phyloP scores from a whole-genome alignment of 1,140 invertebrate genomes.

The Tetramorium alpestre region DNA sequence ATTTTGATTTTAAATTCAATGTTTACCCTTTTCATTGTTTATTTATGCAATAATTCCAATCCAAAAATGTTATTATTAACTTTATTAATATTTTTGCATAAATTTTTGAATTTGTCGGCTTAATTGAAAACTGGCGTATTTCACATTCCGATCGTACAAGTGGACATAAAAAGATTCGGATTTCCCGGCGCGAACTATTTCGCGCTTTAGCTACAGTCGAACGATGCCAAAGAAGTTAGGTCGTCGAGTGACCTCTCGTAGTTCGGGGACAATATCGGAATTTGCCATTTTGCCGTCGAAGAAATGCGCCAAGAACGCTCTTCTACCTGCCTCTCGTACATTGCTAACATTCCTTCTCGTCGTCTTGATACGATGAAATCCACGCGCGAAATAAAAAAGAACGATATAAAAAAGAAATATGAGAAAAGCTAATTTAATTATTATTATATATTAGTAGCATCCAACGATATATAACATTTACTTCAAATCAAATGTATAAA shows the following conservation, averaged over 20 bases:
- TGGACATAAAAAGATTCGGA: neutral
- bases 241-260: slow-evolving; percentile 45
- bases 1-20: neutral
- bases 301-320: slow-evolving; percentile 66
- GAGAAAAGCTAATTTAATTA: slow-evolving; percentile 60
- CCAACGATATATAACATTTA: neutral
- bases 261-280: slow-evolving; percentile 68
- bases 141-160: neutral
- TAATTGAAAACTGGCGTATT: neutral
- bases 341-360: slow-evolving; percentile 63
- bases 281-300: slow-evolving; percentile 67
- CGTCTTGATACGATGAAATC: slow-evolving; percentile 56
- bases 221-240: slow-evolving; percentile 16
- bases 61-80: neutral
- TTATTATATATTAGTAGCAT: slow-evolving; percentile 32
- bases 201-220: slow-evolving; percentile 12
- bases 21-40: neutral
- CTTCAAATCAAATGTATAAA: neutral
- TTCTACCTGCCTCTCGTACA: slow-evolving; percentile 59
- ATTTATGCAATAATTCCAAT: neutral
- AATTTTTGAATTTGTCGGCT: neutral
- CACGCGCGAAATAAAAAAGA: slow-evolving; percentile 52
- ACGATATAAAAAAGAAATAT: slow-evolving; percentile 46
- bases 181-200: slow-evolving; percentile 26
- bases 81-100: neutral